Evolutionary conservation across 2,888 invertebrate species (phyloP), one percentile per base, ranked within the genome.

Genomic region (Azorinus chamasolen): DNA sequence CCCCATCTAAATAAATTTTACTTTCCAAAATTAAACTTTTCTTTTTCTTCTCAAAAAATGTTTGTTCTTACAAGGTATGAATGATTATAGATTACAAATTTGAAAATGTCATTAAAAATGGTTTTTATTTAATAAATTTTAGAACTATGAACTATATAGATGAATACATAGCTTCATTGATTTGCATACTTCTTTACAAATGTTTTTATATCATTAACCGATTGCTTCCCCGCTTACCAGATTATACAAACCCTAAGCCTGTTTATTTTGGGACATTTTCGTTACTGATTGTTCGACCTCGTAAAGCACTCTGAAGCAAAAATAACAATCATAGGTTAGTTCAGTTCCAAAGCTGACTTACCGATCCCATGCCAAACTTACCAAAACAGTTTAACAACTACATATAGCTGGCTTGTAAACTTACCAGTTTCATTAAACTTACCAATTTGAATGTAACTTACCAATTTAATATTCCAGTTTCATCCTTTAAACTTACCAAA

Each of bases 211-310:
- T 18, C 18, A 48, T 18, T 18, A 16, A 12, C 48, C n/a, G n/a
- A n/a, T n/a, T n/a, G 22, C 46, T 66, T 70, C 80, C 66, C 58
- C 63, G 80, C 87, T 87, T 87, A 87, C 87, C 86, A 83, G 81
- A 72, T 80, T 76, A 87, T 87, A 87, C 87, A 87, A 87, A 87
- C 87, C 87, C 79, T 69, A 77, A 70, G 66, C 58, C 79, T 77
- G 79, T 66, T 65, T 70, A 69, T 80, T 77, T 69, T 66, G 70
- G 76, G 73, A 43, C 55, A 58, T 65, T 57, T 58, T 73, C 73
- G 66, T 70, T 71, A 74, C 76, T 70, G 71, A 75, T 50, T 72
- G 76, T 53, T 53, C 50, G 70, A 70, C 85, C 81, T 72, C 83
- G 84, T 77, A 78, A 75, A 76, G 66, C 85, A 79, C 77, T 84